Base-by-base conservation (phyloP, 1,140 invertebrate species). In the Halyomorpha halys region DNA sequence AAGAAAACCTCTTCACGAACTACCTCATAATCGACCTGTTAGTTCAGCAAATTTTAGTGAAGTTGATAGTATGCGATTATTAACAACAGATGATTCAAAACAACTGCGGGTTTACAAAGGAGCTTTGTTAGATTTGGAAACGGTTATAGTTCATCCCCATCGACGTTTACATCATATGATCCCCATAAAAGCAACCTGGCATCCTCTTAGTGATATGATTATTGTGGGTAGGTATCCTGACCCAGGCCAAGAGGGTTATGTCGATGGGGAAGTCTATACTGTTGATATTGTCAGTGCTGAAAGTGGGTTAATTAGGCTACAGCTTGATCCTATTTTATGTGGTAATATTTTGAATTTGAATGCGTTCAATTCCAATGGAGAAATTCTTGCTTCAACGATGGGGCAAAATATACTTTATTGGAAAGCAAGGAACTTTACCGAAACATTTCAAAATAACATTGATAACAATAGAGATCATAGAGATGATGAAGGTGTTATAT, bases 101-200 rank as follows among this genome's bases (percentile, higher is more conserved):
- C 49, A 68, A 34, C 25, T 69, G 23, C 44, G 61, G 51, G 63
- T 68, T 23, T 69, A 69, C 49, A 64, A 23, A 21, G 65, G 44
- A 15, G 60, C 67, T 1, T 15, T 59, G 2, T 68, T 65, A 56
- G 53, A 53, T 0, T 59, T 64, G 16, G 66, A 68, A 61, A 63
- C 51, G 9, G 34, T 25, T 3, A 69, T 69, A 27, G 59, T 19
- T 44, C 68, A 69, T 49, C 68, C 68, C 9, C 68, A 69, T 59
- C 45, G 68, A 15, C 64, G 65, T 19, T 69, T 68, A 44, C 67
- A 66, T 44, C 67, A 69, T 54, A 19, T 69, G 44, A 68, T 67
- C n/a, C 64, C 62, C 15, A 69, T 69, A 23, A 65, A 65, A 64
- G 68, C 68, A 18, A 64, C 56, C 27, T 69, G 68, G 68, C 68